Percentiles rank a stretch among this genome's conserved stretches.
phyloP scores from a whole-genome alignment of 2,113 vertebrate species.

The Oryzias melastigma region DNA sequence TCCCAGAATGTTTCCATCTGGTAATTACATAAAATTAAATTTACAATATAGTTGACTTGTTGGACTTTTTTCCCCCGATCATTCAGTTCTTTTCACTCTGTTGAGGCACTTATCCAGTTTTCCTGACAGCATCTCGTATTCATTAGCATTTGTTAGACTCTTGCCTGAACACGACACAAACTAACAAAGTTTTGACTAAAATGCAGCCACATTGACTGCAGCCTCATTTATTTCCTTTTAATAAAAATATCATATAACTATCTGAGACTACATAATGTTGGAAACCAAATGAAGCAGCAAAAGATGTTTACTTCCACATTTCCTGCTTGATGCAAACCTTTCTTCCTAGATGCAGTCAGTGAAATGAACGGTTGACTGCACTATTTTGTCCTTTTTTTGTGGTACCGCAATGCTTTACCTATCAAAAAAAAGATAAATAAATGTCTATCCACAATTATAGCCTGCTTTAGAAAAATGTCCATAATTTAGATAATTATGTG shows the following conservation, averaged over 20 bases:
- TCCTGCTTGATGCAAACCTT: constrained; percentile 14
- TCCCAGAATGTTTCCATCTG: no score
- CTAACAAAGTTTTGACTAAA: constrained; percentile 58
- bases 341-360: constrained; percentile 15
- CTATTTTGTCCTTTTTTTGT: constrained; percentile 61
- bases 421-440: constrained; percentile 12
- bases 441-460: constrained; percentile 44
- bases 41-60: background rate
- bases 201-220: constrained; percentile 53
- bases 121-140: constrained; percentile 55
- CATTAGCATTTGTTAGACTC: constrained; percentile 59
- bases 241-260: constrained; percentile 36
- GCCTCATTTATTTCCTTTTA: constrained; percentile 50
- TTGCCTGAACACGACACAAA: constrained; percentile 62
- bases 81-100: no score
- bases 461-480: constrained; percentile 36
- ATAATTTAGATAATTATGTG: constrained; percentile 34
- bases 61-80: constrained; percentile 52
- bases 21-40: no score
- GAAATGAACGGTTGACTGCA: constrained; percentile 26
- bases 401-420: constrained; percentile 52
- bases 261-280: constrained; percentile 9
- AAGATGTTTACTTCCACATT: constrained; percentile 8
- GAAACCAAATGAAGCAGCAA: constrained; percentile 4
- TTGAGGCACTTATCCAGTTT: constrained; percentile 50